A percentile compares a stretch with the other conserved stretches of the same genome.
Conservation (phyloP, 2,888 invertebrate genomes). For the Stegophylla sp. region DNA sequence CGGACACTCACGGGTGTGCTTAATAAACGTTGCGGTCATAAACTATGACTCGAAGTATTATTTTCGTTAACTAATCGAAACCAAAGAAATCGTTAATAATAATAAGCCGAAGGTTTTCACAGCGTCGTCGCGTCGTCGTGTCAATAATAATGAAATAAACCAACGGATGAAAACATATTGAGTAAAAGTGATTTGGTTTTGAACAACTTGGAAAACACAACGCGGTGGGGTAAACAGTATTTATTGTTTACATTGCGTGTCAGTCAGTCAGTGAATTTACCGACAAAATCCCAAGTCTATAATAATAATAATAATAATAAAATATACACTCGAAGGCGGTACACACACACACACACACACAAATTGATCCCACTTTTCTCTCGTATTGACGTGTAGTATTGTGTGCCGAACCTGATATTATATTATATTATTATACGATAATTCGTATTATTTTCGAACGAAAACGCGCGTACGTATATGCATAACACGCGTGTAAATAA, state of each 20-base stretch:
- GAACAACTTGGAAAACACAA: background rate
- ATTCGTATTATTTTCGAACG: too few species aligned
- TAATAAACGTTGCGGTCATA: constrained; percentile 22
- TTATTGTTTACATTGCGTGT: constrained; percentile 14
- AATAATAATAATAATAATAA: too few species aligned
- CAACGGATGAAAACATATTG: background rate
- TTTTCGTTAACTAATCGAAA: background rate
- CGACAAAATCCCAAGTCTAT: background rate
- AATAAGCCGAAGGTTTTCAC: background rate
- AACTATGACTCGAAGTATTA: background rate
- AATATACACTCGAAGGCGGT: background rate
- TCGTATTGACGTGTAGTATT: too few species aligned
- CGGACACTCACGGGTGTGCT: background rate
- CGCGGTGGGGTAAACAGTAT: background rate
- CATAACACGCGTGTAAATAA: too few species aligned
- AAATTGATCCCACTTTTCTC: too few species aligned
- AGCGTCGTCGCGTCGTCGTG: background rate
- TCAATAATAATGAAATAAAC: background rate
- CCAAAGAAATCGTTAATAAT: background rate
- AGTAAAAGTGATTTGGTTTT: constrained; percentile 30
- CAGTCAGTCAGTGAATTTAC: background rate
- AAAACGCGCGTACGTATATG: too few species aligned
- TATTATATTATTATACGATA: too few species aligned
- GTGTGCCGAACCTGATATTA: too few species aligned
- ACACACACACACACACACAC: too few species aligned